phyloP scores from a whole-genome alignment of 2,888 invertebrate species.

The Leucozona laternaria region DNA sequence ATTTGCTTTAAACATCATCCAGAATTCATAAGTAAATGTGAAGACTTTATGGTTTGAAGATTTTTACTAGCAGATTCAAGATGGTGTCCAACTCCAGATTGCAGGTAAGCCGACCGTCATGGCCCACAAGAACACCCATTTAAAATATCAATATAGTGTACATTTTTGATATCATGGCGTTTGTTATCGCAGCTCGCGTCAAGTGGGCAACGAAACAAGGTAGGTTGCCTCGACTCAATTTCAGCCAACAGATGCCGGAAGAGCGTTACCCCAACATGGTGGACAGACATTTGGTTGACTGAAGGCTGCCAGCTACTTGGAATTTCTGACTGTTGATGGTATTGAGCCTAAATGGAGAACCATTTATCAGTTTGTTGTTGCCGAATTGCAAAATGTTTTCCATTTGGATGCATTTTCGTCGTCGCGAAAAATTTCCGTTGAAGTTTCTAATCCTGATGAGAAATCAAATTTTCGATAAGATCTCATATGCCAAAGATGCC shows the following conservation, averaged over 20 bases:
- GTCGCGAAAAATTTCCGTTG: slow-evolving; percentile 93
- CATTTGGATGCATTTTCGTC: slow-evolving; percentile 91
- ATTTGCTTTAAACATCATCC: slow-evolving; percentile 84
- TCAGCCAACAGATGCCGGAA: too few relatives aligned
- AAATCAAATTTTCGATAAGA: slow-evolving; percentile 94
- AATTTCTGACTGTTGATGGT: slow-evolving; percentile 84
- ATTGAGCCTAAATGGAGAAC: slow-evolving; percentile 87
- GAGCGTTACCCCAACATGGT: slow-evolving; percentile 93
- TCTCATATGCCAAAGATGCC: slow-evolving; percentile 97
- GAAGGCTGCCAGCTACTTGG: slow-evolving; percentile 87
- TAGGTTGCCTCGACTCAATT: too few relatives aligned
- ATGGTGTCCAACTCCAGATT: slow-evolving; percentile 99
- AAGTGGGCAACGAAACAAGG: too few relatives aligned
- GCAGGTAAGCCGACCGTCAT: slow-evolving; percentile 87
- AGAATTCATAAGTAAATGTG: slow-evolving; percentile 93
- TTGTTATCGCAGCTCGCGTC: too few relatives aligned
- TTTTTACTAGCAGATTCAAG: slow-evolving; percentile 96
- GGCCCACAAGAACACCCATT: background rate
- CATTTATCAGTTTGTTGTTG: slow-evolving; percentile 91
- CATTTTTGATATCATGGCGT: slow-evolving; percentile 99
- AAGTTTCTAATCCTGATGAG: slow-evolving; percentile 94
- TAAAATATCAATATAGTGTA: slow-evolving; percentile 87
- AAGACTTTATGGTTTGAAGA: slow-evolving; percentile 96
- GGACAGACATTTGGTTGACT: slow-evolving; percentile 96
- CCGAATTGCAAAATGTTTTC: slow-evolving; percentile 91